phyloP scores from a whole-genome alignment of 2,888 invertebrate genomes.

The Lepidocyrtoides sp. region DNA sequence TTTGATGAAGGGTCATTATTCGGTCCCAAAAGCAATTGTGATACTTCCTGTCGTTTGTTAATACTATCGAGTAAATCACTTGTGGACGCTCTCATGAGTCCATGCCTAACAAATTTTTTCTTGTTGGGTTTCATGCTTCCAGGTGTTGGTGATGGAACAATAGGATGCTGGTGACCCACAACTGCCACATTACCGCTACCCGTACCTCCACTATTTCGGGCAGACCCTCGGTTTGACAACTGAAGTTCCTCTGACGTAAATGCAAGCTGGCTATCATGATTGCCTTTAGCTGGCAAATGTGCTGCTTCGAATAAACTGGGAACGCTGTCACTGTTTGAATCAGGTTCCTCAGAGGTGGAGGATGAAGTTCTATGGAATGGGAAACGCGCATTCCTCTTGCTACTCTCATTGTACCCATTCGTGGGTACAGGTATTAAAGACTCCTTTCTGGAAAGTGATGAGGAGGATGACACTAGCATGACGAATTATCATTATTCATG shows the following conservation, averaged over 20 bases:
- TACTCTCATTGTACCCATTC: background rate
- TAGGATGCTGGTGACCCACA: background rate
- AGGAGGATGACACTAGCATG: background rate
- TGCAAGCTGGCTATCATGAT: slow-evolving; percentile 41
- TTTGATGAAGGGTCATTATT: background rate
- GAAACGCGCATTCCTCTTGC: background rate
- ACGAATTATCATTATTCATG: background rate
- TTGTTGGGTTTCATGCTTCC: slow-evolving; percentile 43
- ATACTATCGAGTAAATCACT: slow-evolving; percentile 42
- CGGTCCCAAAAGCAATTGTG: background rate
- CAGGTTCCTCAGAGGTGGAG: background rate
- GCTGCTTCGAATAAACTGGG: slow-evolving; percentile 64
- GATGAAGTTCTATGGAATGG: background rate
- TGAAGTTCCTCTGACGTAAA: slow-evolving; percentile 65
- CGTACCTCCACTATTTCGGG: background rate
- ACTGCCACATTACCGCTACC: background rate
- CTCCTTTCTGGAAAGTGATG: background rate
- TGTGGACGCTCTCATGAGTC: background rate
- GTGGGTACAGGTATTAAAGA: too few relatives aligned
- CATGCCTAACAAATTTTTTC: slow-evolving; percentile 38
- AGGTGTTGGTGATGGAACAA: background rate
- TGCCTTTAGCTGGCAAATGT: background rate
- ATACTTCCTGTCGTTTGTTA: background rate
- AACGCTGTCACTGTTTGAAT: slow-evolving; percentile 4
- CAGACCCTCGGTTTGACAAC: too few relatives aligned